phyloP scores from a whole-genome alignment of 2,888 invertebrate species.

The Notodromas monacha region DNA sequence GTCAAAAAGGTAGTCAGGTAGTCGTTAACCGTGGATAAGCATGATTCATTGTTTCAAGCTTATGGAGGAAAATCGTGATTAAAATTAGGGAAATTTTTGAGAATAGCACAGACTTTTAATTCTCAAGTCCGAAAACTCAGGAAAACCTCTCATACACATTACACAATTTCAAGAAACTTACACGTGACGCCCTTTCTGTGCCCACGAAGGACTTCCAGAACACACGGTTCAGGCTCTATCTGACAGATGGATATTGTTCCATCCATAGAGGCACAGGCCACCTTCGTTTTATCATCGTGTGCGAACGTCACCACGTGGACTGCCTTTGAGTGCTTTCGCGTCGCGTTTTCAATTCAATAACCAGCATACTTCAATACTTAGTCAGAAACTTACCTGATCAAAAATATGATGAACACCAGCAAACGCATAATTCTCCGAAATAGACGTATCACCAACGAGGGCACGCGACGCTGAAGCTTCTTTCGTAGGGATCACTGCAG shows the following conservation, averaged over 20 bases:
- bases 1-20: too few relatives aligned
- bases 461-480: conserved; percentile 26
- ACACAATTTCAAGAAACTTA: too few relatives aligned
- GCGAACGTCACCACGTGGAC: conserved; percentile 50
- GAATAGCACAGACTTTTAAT: too few relatives aligned
- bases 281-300: conserved; percentile 40
- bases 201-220: conserved; percentile 34
- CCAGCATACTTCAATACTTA: not conserved
- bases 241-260: conserved; percentile 45
- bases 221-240: conserved; percentile 32
- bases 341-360: too few relatives aligned
- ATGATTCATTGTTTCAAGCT: too few relatives aligned
- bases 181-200: too few relatives aligned
- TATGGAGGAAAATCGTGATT: too few relatives aligned
- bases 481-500: conserved; percentile 23
- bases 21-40: too few relatives aligned
- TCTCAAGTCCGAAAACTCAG: too few relatives aligned
- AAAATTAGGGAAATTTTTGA: too few relatives aligned
- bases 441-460: conserved; percentile 26
- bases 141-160: too few relatives aligned
- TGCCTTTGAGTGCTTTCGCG: too few relatives aligned
- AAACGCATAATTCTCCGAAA: conserved; percentile 53
- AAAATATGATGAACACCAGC: conserved; percentile 60
- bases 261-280: conserved; percentile 47
- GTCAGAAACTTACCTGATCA: conserved; percentile 28